Evolutionary conservation across 2,888 invertebrate species (phyloP), one percentile per base, ranked within the genome.

Genomic region (Drosophila algonquin): DNA sequence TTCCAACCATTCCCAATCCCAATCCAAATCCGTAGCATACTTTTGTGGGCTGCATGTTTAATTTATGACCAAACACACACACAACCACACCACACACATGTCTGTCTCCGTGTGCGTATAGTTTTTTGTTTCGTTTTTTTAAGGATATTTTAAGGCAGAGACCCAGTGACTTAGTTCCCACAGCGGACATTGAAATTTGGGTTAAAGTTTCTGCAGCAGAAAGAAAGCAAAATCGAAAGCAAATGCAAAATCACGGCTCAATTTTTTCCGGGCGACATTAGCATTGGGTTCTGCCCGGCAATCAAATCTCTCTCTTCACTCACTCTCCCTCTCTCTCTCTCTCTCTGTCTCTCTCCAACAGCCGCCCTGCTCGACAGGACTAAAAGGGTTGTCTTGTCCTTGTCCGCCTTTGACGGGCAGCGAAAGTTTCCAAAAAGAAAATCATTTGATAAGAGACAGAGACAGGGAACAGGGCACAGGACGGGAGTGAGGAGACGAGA

Each of bases 161-260:
- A 84, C 87, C 80, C 86, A 87, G 69, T 89, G 83, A 83, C 89
- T 87, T 86, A 82, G 89, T 82, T 82, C 77, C 78, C 81, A 82
- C 75, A 88, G 64, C 55, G 40, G 16, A 59, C 27, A 16, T n/a
- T 30, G 27, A 71, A 67, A 82, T 86, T 77, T 82, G 81, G 89
- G 82, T 76, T 82, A 83, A 86, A 77, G 64, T 75, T 79, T 62
- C 21, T n/a, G 40, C 40, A 40, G 46, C 56, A 50, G 40, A 62
- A 18, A 44, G 62, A 44, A 64, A 32, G 44, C 27, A 51, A 55
- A 57, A 46, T 52, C 58, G 55, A 73, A 63, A 76, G 24, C 35
- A 65, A 80, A 84, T 79, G 83, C 88, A 85, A 88, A 82, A 82
- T 85, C 88, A 85, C 86, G 77, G 58, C 62, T 60, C 69, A 57